Percentiles rank a stretch among this genome's conserved stretches.
phyloP scores from a whole-genome alignment of 2,888 invertebrate species.

The Scaptomyza polygonia region DNA sequence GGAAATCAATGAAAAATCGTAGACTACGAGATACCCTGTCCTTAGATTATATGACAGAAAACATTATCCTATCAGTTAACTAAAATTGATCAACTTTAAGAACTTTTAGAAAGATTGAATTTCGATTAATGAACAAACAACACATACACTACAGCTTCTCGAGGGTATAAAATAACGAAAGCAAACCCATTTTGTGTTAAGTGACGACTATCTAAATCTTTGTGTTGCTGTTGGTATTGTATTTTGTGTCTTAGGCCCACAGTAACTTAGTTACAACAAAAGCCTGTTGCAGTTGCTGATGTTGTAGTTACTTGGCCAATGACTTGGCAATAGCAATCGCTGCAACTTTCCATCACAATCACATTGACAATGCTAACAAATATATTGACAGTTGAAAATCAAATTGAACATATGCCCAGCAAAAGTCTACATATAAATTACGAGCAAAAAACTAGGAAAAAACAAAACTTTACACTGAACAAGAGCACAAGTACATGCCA shows the following conservation, averaged over 20 bases:
- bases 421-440: slow-evolving; percentile 74
- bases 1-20: not conserved
- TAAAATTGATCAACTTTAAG: no score
- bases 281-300: slow-evolving; percentile 7
- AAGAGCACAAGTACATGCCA: slow-evolving; percentile 44
- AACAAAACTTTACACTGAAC: slow-evolving; percentile 15
- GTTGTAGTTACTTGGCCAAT: slow-evolving; percentile 14
- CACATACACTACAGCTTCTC: not conserved
- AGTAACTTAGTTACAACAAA: slow-evolving; percentile 13
- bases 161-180: slow-evolving; percentile 4
- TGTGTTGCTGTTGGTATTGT: slow-evolving; percentile 4
- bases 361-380: slow-evolving; percentile 51
- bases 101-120: no score
- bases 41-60: no score
- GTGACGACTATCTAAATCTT: slow-evolving; percentile 27
- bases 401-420: slow-evolving; percentile 61
- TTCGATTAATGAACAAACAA: no score
- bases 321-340: slow-evolving; percentile 35
- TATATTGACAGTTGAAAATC: slow-evolving; percentile 73
- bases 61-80: no score
- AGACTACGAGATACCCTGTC: slow-evolving; percentile 25
- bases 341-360: slow-evolving; percentile 68
- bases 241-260: slow-evolving; percentile 33
- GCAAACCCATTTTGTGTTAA: slow-evolving; percentile 6
- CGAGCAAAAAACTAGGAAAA: slow-evolving; percentile 40